phyloP scores from a whole-genome alignment of 2,888 invertebrate species.

The Pterobdella sp. region DNA sequence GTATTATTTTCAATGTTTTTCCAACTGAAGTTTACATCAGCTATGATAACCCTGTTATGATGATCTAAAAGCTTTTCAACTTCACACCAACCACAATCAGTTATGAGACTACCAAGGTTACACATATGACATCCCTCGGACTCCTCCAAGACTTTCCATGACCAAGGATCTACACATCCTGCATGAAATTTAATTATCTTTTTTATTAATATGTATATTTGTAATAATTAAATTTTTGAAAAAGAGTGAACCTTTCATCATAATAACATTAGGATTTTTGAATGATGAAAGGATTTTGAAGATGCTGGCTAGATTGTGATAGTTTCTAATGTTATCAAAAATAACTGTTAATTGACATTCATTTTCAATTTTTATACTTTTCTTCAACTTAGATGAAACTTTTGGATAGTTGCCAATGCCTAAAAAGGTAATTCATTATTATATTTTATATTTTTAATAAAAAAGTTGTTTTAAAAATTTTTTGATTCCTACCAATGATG shows the following conservation, averaged over 20 bases:
- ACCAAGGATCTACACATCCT: conserved; percentile 83
- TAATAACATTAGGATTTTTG: not conserved
- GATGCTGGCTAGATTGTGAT: conserved; percentile 15
- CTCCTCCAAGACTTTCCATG: conserved; percentile 73
- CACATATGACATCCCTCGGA: conserved; percentile 59
- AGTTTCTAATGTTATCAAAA: conserved; percentile 19
- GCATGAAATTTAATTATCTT: not conserved
- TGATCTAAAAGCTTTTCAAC: not conserved
- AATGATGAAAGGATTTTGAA: not conserved
- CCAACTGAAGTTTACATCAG: not conserved
- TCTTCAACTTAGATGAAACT: not conserved
- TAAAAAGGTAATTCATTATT: not conserved
- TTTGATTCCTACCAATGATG: not conserved
- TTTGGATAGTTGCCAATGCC: not conserved
- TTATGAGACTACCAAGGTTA: not conserved
- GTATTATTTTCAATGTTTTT: not conserved
- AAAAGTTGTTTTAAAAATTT: not conserved
- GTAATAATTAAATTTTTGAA: not conserved
- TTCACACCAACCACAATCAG: not conserved
- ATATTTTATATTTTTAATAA: not conserved
- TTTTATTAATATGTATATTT: not conserved
- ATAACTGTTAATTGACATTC: not conserved
- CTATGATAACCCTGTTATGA: conserved; percentile 1
- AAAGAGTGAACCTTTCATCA: conserved; percentile 3
- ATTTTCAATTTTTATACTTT: not conserved